Percentiles rank a stretch among this genome's conserved stretches.
These are phyloP conservation scores for Aphelocoma coerulescens DNA, from an alignment of 2,113 vertebrate species.

Conservation along the genomic window DNA sequence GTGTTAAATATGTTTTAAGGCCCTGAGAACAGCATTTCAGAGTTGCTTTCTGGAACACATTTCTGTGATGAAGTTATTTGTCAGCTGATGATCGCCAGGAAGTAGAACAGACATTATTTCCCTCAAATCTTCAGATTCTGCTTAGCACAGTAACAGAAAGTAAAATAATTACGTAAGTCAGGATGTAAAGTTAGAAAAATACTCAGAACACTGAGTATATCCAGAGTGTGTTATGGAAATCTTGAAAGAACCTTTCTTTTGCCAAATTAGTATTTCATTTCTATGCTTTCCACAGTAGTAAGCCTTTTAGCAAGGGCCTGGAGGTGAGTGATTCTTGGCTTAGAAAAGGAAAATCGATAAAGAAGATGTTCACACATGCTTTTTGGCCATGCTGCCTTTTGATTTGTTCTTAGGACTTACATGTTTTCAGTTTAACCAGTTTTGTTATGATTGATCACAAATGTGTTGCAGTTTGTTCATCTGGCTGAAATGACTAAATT, in stretches of 20 bases:
- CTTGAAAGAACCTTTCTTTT: not conserved
- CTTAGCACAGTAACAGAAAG: not conserved
- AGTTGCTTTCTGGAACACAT: conserved; percentile 32
- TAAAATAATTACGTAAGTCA: not conserved
- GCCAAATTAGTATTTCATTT: not conserved
- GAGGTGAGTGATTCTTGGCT: not conserved
- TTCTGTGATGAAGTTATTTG: conserved; percentile 58
- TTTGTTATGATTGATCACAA: not conserved
- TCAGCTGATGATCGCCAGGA: not conserved
- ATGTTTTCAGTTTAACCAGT: not conserved
- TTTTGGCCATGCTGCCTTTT: not conserved
- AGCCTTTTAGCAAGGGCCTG: not conserved
- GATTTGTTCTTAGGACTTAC: not conserved
- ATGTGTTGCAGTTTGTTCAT: not conserved
- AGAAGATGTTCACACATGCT: not conserved
- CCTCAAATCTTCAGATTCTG: not conserved
- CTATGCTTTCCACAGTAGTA: not conserved
- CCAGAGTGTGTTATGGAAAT: not conserved
- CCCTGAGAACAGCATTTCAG: conserved; percentile 43
- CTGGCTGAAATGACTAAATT: not conserved
- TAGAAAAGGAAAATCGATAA: not conserved
- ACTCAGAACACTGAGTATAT: not conserved
- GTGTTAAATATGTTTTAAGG: conserved; percentile 60
- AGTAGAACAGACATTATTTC: conserved; percentile 45
- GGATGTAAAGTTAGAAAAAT: not conserved